Base-by-base conservation (phyloP, 2,113 vertebrate species). In the Actenoides hombroni region DNA sequence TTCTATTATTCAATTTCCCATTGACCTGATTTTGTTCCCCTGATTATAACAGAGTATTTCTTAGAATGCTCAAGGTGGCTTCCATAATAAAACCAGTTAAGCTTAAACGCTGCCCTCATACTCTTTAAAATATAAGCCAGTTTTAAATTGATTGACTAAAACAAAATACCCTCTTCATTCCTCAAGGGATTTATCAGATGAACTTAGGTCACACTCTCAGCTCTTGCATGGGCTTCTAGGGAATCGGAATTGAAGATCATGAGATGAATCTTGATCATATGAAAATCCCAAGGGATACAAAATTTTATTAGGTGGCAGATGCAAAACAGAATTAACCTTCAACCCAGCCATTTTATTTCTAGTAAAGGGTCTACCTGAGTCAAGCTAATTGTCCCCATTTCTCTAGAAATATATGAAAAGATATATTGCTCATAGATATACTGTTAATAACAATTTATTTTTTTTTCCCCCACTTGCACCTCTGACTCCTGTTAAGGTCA, bases 11-110 rank as follows among this genome's bases (percentile, higher is more conserved):
- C 83, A 88, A 68, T 94, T 96, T 96, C 56, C 56, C 64, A 74
- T 75, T 90, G 80, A 95, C 88, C 88, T 94, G 86, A 51, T 94
- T 94, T 88, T 94, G n/a, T 90, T 93, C 91, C 88, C 80, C 49
- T 88, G 76, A 70, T 63, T 94, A 75, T 71, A 92, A 68, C 20
- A 73, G n/a, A 73, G 19, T 31, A 78, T 78, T 91, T 68, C 65
- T 79, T 69, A 75, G 73, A 91, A 79, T 81, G 48, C 35, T 94
- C 44, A 82, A 77, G 44, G 53, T 76, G 11, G 48, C 56, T 92
- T 91, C 42, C 2, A 3, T 76, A 92, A 91, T 87, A 94, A 96
- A 95, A 74, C 29, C 35, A 82, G 57, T 67, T 91, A 92, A 86
- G 24, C 48, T 14, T 82, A 84, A 95, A 92, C 78, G 46, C 9